Evolutionary conservation across 2,113 vertebrate species (phyloP), one percentile per base, ranked within the genome.

Genomic region (Empidonax traillii): DNA sequence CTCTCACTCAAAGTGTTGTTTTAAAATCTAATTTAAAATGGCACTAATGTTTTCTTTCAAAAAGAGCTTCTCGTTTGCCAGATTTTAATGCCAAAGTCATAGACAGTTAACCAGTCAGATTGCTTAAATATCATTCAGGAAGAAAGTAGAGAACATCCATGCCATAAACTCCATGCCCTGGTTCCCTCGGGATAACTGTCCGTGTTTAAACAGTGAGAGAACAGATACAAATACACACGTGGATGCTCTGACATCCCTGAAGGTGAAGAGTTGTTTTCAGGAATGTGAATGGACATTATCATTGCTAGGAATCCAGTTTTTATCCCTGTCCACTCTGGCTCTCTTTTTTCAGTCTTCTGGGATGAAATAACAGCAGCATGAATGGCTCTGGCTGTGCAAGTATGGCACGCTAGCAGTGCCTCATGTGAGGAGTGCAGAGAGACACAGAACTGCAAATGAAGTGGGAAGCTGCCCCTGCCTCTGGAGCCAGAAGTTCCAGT

Each of bases 201-300:
- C 46, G 14, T 33, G 33, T 56, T 25, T 44, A 33, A 85, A 33
- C 25, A 46, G 30, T 3, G 23, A 22, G 63, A 35, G 73, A 52
- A 33, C 28, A 39, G 51, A 8, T 19, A 28, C 14, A 17, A n/a
- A 31, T 4, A 4, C 1, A 9, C 9, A 6, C 2, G 1, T 37
- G n/a, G 35, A 17, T 91, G 49, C 59, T 55, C 41, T 75, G 63
- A 19, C 4, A 1, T 59, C 55, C 30, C 68, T 47, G 18, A 44
- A 61, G 55, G 41, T 43, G 53, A 6, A 37, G 89, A 28, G 28
- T 0, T 59, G 39, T 33, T 90, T 44, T 49, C 33, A 35, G 52
- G 58, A 14, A 19, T 19, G 31, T 53, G 62, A 71, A 41, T 0
- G 3, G 71, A 53, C 27, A 9, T 44, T 23, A 8, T 27, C 25